Conservation (phyloP, 2,888 invertebrate species). For the Lithophane socia region DNA sequence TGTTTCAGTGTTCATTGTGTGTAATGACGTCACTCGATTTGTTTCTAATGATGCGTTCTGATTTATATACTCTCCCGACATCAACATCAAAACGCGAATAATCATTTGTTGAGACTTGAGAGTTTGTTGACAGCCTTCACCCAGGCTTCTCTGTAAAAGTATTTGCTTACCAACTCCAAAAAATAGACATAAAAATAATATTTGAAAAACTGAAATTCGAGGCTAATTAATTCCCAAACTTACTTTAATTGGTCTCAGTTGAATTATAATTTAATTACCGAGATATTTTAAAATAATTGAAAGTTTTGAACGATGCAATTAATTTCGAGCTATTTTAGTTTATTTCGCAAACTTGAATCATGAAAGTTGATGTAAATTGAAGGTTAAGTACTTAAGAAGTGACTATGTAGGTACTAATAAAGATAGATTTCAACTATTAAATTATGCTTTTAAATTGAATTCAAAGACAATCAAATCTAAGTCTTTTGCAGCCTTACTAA, state of each 20-base stretch:
- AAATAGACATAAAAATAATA: constrained; percentile 25
- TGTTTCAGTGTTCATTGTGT: constrained; percentile 46
- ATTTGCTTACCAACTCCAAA: not conserved
- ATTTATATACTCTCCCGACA: constrained; percentile 22
- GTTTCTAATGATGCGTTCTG: constrained; percentile 38
- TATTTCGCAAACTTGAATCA: constrained; percentile 38
- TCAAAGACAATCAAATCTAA: not conserved
- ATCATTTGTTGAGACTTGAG: not conserved
- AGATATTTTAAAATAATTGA: constrained; percentile 52
- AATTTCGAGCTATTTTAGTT: constrained; percentile 43
- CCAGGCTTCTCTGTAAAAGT: constrained; percentile 4
- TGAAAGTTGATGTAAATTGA: constrained; percentile 24
- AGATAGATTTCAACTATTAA: constrained; percentile 17
- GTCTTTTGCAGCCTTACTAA: not conserved
- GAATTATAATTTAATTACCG: constrained; percentile 42
- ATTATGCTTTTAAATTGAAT: constrained; percentile 14
- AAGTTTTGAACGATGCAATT: constrained; percentile 56
- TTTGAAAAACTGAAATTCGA: constrained; percentile 36
- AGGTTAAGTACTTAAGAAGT: constrained; percentile 37
- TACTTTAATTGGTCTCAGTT: constrained; percentile 47
- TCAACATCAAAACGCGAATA: constrained; percentile 1
- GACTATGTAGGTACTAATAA: constrained; percentile 2
- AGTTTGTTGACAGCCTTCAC: not conserved
- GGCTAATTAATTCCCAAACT: constrained; percentile 54
- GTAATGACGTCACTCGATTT: constrained; percentile 49